Evolutionary conservation across 2,888 invertebrate genomes (phyloP).

Genomic region (Rhaphigaster nebulosa): DNA sequence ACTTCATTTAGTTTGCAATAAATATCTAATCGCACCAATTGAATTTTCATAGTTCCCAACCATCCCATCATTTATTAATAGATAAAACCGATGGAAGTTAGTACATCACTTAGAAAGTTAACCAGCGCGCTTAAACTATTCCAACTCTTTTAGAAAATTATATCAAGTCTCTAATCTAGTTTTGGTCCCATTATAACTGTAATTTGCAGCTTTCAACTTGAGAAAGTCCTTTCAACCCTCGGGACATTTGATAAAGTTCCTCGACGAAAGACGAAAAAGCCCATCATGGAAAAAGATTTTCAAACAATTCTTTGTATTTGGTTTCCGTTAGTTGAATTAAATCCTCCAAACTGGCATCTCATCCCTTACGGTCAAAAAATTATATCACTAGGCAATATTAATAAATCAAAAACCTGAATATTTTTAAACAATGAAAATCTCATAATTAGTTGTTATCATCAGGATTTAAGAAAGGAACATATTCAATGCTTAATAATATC

Average conservation of each 20-base stretch:
- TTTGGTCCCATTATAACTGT: slow-evolving; percentile 15
- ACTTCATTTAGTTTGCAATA: background rate
- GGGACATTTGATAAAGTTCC: background rate
- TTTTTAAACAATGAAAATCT: no score
- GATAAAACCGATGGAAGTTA: slow-evolving; percentile 37
- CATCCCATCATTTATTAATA: slow-evolving; percentile 15
- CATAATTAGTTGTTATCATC: no score
- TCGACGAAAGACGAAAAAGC: background rate
- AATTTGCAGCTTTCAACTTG: slow-evolving; percentile 3
- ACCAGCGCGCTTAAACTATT: slow-evolving; percentile 20
- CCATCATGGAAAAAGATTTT: background rate
- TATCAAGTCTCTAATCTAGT: slow-evolving; percentile 34
- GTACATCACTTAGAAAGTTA: background rate
- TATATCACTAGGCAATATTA: no score
- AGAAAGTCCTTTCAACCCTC: background rate
- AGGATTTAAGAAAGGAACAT: no score
- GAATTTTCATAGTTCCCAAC: background rate
- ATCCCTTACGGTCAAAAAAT: no score
- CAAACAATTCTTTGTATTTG: background rate
- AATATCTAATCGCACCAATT: background rate
- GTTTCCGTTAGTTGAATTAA: background rate
- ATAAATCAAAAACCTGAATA: no score
- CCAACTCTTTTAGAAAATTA: slow-evolving; percentile 11
- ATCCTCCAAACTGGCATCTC: background rate
- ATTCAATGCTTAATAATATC: no score